phyloP scores from a whole-genome alignment of 2,888 invertebrate genomes.

The Germaria angustata region DNA sequence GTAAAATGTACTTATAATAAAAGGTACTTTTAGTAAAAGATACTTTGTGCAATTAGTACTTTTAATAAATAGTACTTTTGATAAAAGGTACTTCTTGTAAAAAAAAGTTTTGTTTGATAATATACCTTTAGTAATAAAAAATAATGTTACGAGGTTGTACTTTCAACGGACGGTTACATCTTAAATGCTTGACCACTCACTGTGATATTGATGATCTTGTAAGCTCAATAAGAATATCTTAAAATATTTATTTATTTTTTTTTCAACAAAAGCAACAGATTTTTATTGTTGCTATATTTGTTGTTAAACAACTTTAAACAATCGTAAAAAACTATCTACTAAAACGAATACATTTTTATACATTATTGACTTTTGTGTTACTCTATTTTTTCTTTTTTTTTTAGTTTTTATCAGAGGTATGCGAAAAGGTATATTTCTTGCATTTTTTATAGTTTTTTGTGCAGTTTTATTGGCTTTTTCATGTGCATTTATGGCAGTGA shows the following conservation, averaged over 20 bases:
- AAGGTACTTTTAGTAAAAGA: no score
- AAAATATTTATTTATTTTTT: not conserved
- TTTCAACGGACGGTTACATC: slow-evolving; percentile 16
- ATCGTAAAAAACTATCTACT: slow-evolving; percentile 16
- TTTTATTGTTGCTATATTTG: not conserved
- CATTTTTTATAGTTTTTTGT: slow-evolving; percentile 31
- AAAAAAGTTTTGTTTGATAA: no score
- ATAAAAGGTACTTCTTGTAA: no score
- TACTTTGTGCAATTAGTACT: no score
- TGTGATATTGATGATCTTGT: slow-evolving; percentile 31
- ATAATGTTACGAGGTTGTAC: no score
- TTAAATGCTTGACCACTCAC: slow-evolving; percentile 11
- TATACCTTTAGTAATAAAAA: no score
- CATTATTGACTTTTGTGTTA: slow-evolving; percentile 35
- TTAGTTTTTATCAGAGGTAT: not conserved
- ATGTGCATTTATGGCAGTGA: slow-evolving; percentile 46
- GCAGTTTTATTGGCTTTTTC: not conserved
- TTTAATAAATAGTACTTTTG: no score
- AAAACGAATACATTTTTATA: slow-evolving; percentile 24
- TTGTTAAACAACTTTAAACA: slow-evolving; percentile 30
- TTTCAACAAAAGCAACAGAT: not conserved
- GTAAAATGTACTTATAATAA: no score
- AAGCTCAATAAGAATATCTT: slow-evolving; percentile 6
- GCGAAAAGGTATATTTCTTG: slow-evolving; percentile 13
- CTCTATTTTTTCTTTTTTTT: not conserved